Base-by-base conservation (phyloP, 2,113 vertebrate species). In the Rana temporaria region DNA sequence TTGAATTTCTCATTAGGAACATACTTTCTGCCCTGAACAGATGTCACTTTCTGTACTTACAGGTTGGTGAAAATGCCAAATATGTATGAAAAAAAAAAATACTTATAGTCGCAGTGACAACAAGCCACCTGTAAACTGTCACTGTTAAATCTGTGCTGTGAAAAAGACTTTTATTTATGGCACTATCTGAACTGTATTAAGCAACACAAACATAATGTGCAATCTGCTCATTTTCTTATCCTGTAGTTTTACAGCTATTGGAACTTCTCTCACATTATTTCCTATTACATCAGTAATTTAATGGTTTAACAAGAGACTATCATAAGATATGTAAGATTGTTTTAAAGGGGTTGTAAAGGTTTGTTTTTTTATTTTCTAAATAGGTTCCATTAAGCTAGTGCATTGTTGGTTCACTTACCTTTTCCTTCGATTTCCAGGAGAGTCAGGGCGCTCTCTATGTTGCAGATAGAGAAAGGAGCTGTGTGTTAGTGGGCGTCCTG, bases 71-170 rank as follows among this genome's bases (percentile, higher is more conserved):
- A 55, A 72, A 32, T 26, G 30, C 18, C 26, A 17, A 30, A 64
- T 30, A 64, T n/a, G 3, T 30, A 3, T 34, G 6, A 59, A 24
- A 30, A 30, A 30, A 30, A 30, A 30, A 73, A 59, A 73, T 59
- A 26, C 16, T 52, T 32, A 57, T 56, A 74, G 15, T 38, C 26
- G 60, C 9, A 12, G 42, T 59, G 55, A 38, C 71, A 74, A 74
- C 17, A 60, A 59, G 71, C 55, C 71, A 59, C 71, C 70, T 73
- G 70, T 34, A 56, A 73, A 57, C 70, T 59, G 26, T 57, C 30
- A 73, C 26, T 24, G 55, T 20, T 59, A 74, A 59, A 74, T 74
- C 55, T 74, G 71, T 74, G 55, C 71, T 74, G 71, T 74, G 71
- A 74, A 74, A 34, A 34, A 38, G 17, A 42, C 30, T 20, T 34